Base-by-base conservation (phyloP, 2,888 invertebrate species). In the Sminthurinus aureus region DNA sequence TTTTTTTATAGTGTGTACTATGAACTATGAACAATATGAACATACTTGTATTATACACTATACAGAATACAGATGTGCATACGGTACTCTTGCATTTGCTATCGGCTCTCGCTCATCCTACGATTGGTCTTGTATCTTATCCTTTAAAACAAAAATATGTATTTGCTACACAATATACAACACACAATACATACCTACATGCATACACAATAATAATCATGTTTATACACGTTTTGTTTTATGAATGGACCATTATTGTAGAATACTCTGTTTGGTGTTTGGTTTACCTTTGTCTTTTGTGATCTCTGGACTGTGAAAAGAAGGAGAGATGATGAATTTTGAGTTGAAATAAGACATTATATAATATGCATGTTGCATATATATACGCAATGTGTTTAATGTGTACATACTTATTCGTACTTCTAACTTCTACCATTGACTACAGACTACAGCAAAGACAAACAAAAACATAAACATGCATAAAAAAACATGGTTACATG, bases 261-360 rank as follows among this genome's bases (percentile, higher is more conserved):
- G 22, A 20, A 22, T 22, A n/a, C 20, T 69, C n/a, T 20, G 8
- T 38, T 38, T 38, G 38, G 38, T 38, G 38, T 1, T 38, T 38
- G 1, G 6, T 38, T 1, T 38, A 38, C 38, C 3, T 38, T 38
- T 38, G 38, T 38, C 38, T 38, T 38, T 38, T 69, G 69, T 69
- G 69, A 69, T 69, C n/a, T 3, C 69, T 69, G 20, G 69, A 69
- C 20, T 69, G 69, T 69, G 69, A 69, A 69, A 69, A 69, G 6
- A 38, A 38, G 38, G 38, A 38, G 69, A 69, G 69, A 69, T 69
- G 69, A 69, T 69, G 13, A n/a, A 69, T 18, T 69, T 69, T 64
- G 64, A 64, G 64, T 3, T 18, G 64, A 64, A 18, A 64, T 64
- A 18, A 64, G 15, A 69, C 20, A 22, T 69, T 20, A 69, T 69